Percentiles rank a stretch among this genome's conserved stretches.
Conservation (phyloP, 2,113 vertebrate species). For the Columbina picui region DNA sequence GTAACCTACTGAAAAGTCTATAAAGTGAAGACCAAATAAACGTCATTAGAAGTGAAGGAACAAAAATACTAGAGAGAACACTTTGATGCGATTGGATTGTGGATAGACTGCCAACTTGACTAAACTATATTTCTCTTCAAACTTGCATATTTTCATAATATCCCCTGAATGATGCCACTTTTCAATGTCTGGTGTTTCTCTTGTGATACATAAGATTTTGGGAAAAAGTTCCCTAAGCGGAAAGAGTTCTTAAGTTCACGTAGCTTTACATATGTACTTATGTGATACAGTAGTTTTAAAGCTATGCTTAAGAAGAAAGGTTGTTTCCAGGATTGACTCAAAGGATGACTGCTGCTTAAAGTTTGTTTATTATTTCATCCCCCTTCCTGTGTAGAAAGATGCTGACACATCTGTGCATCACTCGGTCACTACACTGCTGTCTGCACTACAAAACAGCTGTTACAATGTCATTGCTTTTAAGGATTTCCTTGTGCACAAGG, state of each 20-base stretch:
- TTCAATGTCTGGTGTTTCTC: not conserved
- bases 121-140: not conserved
- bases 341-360: not conserved
- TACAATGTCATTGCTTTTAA: not conserved
- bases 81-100: not conserved
- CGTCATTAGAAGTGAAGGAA: not conserved
- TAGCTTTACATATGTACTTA: not conserved
- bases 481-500: not conserved
- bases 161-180: not conserved
- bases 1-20: not conserved
- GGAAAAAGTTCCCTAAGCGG: not conserved
- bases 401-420: conserved; percentile 34
- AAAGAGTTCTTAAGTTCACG: not conserved
- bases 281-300: not conserved
- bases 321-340: not conserved
- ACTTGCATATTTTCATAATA: fast-evolving
- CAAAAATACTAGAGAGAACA: not conserved
- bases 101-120: not conserved
- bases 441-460: not conserved
- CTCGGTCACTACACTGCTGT: not conserved
- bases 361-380: not conserved
- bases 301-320: not conserved
- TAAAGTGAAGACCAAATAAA: not conserved
- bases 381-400: not conserved
- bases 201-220: not conserved